Evolutionary conservation across 2,888 invertebrate genomes (phyloP).

Genomic region (Drosophila testacea): DNA sequence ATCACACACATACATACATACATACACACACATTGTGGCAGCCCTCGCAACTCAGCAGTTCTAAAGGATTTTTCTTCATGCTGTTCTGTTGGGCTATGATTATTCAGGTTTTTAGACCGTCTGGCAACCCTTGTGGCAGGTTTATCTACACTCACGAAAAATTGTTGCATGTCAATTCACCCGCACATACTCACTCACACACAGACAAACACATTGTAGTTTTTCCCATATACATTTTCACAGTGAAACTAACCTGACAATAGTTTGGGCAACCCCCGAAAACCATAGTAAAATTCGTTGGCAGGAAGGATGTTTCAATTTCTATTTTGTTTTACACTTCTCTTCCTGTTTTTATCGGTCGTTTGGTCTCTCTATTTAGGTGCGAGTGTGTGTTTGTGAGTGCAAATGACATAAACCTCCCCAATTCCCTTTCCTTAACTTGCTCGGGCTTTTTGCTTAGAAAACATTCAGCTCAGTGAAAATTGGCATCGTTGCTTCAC

Average conservation of each 20-base stretch:
- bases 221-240: constrained; percentile 62
- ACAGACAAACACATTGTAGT: constrained; percentile 6
- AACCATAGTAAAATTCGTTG: constrained; percentile 26
- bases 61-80: constrained; percentile 13
- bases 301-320: constrained; percentile 82
- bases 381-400: constrained; percentile 21
- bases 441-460: constrained; percentile 35
- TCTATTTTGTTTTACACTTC: constrained; percentile 76
- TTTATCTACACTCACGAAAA: constrained; percentile 56
- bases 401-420: constrained; percentile 65
- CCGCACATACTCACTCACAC: constrained; percentile 35
- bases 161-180: constrained; percentile 74
- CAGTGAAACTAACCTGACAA: constrained; percentile 35
- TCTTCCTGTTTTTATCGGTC: constrained; percentile 75
- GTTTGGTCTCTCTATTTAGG: constrained; percentile 34
- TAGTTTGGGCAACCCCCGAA: constrained; percentile 55
- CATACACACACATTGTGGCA: constrained; percentile 32
- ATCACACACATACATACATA: constrained; percentile 27
- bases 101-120: constrained; percentile 54
- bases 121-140: constrained; percentile 80
- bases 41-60: constrained; percentile 32
- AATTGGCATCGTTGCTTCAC: constrained; percentile 66
- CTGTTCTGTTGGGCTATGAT: constrained; percentile 33
- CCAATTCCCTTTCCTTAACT: constrained; percentile 22
- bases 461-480: constrained; percentile 55